Conservation (phyloP, 1,140 invertebrate species). For the Bombus sibiricus region DNA sequence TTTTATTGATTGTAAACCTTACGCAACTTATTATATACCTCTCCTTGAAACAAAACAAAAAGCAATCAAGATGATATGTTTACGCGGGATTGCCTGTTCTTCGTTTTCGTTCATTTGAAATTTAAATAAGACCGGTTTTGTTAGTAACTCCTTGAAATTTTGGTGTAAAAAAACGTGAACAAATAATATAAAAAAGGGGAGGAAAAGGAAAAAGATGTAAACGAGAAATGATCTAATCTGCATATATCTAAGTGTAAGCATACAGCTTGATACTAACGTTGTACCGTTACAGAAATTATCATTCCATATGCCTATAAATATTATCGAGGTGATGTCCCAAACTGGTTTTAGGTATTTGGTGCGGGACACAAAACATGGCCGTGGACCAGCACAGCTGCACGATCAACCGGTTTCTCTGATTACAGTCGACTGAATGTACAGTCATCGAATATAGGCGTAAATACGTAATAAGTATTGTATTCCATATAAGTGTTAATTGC, state of each 20-base stretch:
- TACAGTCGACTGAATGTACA: slow-evolving; percentile 10
- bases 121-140: background rate
- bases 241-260: slow-evolving; percentile 7
- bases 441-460: background rate
- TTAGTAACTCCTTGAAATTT: background rate
- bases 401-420: slow-evolving; percentile 57
- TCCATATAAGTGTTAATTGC: background rate
- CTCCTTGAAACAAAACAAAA: background rate
- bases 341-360: slow-evolving; percentile 65
- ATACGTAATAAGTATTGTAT: background rate
- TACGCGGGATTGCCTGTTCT: too few relatives aligned
- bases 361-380: slow-evolving; percentile 51
- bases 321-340: slow-evolving; percentile 55
- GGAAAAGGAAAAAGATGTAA: background rate
- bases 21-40: background rate
- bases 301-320: slow-evolving; percentile 61
- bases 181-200: background rate
- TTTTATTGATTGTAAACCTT: background rate
- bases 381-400: slow-evolving; percentile 46
- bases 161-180: background rate
- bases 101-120: background rate
- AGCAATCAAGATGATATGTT: background rate
- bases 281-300: slow-evolving; percentile 59
- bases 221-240: background rate
- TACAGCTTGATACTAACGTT: background rate